Base-by-base conservation (phyloP, 2,113 vertebrate species). In the Rana temporaria region DNA sequence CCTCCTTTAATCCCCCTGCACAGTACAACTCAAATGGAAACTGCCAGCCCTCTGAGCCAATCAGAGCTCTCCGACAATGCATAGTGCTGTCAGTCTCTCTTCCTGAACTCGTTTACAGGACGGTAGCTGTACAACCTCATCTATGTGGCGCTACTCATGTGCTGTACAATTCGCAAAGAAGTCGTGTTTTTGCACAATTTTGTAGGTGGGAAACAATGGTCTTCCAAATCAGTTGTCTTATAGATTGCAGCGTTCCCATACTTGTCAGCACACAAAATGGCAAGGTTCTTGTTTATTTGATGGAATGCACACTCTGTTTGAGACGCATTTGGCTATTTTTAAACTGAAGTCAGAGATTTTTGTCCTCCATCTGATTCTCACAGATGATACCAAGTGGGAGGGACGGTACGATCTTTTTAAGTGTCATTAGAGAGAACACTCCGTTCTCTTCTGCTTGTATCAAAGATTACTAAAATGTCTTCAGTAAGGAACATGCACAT, bases 291-390 rank as follows among this genome's bases (percentile, higher is more conserved):
- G 26, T 76, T 83, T 66, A 83, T 68, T 55, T 30, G 55, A 80
- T 70, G 63, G 26, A 60, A 75, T 30, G 65, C 81, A 65, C 62
- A 59, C 55, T 66, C 63, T 67, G 72, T 34, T 75, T 68, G 42
- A 68, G 32, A 83, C 48, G 81, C 72, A 83, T 83, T 83, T 22
- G 63, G 81, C 81, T 83, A 83, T 83, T 83, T 83, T 68, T 83
- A 82, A 75, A 82, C 81, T 57, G 42, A 83, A 83, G 81, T 83
- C 81, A 83, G 34, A 83, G 63, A 76, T 83, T 83, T 83, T 72
- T 72, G n/a, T 68, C 72, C 81, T 76, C 52, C 72, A 73, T 74
- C 60, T 68, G 64, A 76, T 83, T 83, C 81, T 83, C 81, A 75
- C 81, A 83, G 71, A 83, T 76, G 79, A 82, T 82, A 82, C 60